Percentiles rank a stretch among this genome's conserved stretches.
phyloP scores from a whole-genome alignment of 2,888 invertebrate species.

The Folsomia manolachei region DNA sequence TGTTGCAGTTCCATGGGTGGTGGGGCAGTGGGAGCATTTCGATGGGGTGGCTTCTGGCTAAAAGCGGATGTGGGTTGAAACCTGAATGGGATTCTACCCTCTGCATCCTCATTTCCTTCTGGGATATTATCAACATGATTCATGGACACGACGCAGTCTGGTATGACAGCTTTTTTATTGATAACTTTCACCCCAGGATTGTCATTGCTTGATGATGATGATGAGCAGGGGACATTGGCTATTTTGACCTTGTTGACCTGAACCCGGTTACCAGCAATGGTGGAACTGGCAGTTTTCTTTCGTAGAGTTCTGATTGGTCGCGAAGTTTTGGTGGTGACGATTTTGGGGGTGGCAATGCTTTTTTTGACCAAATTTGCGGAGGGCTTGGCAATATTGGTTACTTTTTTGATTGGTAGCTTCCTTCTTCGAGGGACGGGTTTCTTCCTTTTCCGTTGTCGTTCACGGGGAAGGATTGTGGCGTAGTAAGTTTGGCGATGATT shows the following conservation, averaged over 20 bases:
- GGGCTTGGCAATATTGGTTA: neutral
- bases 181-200: no score
- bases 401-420: neutral
- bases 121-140: neutral
- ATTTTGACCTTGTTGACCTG: neutral
- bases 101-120: neutral
- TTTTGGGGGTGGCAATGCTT: no score
- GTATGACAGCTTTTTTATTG: no score
- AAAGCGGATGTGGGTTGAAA: neutral
- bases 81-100: neutral
- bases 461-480: neutral
- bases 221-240: neutral
- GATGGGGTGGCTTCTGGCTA: no score
- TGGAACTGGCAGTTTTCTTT: neutral
- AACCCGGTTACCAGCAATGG: neutral
- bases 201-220: neutral
- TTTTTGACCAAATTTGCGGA: no score
- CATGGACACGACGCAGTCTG: no score
- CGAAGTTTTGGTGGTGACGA: neutral
- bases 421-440: neutral
- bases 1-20: no score
- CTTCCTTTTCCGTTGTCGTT: neutral
- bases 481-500: neutral
- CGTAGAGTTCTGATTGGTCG: neutral
- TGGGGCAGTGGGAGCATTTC: no score